phyloP scores from a whole-genome alignment of 2,797 vertebrate species.

The Danio tinwini region DNA sequence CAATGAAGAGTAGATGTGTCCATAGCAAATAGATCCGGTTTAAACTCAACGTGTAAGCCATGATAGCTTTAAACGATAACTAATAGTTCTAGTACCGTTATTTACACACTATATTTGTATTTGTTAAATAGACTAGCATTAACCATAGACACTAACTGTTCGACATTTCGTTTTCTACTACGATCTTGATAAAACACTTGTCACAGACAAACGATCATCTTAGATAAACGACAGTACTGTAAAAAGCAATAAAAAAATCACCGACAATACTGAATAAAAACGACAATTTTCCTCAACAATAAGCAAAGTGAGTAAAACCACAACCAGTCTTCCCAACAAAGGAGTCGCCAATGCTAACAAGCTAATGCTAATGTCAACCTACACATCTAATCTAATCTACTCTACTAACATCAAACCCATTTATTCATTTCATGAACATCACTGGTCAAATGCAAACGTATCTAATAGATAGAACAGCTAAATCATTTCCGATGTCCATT shows the following conservation, averaged over 20 bases:
- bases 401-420: constrained; percentile 5
- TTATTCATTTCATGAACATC: neutral
- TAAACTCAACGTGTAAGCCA: constrained; percentile 52
- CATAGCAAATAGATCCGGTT: constrained; percentile 36
- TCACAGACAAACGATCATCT: neutral
- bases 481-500: neutral
- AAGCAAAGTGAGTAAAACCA: neutral
- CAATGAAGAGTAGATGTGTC: constrained; percentile 51
- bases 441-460: neutral
- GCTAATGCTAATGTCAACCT: constrained; percentile 35
- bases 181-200: neutral
- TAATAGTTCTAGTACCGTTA: constrained; percentile 13
- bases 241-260: neutral
- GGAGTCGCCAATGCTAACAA: constrained; percentile 33
- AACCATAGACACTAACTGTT: neutral
- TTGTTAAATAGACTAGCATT: neutral
- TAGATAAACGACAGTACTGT: neutral
- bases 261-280: neutral
- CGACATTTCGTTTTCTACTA: constrained; percentile 3
- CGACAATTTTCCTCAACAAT: neutral
- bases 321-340: constrained; percentile 26
- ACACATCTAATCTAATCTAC: constrained; percentile 16
- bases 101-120: neutral
- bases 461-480: neutral
- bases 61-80: constrained; percentile 44